phyloP scores from a whole-genome alignment of 1,140 invertebrate genomes.

The Caenorhabditis tropicalis region DNA sequence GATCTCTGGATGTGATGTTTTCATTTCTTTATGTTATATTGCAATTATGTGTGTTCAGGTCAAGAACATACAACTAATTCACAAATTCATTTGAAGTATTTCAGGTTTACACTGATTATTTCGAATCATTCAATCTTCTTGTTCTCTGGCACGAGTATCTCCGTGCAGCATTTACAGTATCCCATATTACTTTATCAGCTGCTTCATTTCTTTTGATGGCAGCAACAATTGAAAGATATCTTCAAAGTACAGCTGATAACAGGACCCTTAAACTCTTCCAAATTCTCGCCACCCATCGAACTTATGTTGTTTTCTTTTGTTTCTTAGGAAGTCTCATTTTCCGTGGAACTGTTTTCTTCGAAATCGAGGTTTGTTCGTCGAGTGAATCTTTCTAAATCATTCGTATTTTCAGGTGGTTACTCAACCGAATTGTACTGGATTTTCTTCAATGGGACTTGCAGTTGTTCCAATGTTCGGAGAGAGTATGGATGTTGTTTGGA shows the following conservation, averaged over 20 bases:
- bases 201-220: slow-evolving; percentile 64
- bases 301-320: slow-evolving; percentile 56
- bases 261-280: slow-evolving; percentile 24
- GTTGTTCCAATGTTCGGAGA: slow-evolving; percentile 40
- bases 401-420: slow-evolving; percentile 21
- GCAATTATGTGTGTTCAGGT: slow-evolving; percentile 65
- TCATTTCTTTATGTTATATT: slow-evolving; percentile 62
- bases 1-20: slow-evolving; percentile 62
- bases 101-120: slow-evolving; percentile 64
- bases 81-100: not conserved
- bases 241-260: slow-evolving; percentile 58
- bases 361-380: slow-evolving; percentile 60
- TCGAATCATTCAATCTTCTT: slow-evolving; percentile 58
- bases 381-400: not conserved
- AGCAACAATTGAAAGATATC: slow-evolving; percentile 65
- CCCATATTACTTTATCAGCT: slow-evolving; percentile 61
- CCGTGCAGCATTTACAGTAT: slow-evolving; percentile 61
- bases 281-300: slow-evolving; percentile 57
- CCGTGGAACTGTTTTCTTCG: slow-evolving; percentile 64
- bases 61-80: not conserved
- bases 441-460: slow-evolving; percentile 56
- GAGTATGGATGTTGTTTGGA: slow-evolving; percentile 62
- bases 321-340: slow-evolving; percentile 60
- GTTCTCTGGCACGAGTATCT: slow-evolving; percentile 63
- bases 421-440: slow-evolving; percentile 54